Conservation (phyloP, 2,888 invertebrate genomes). For the Amphipyra berbera region DNA sequence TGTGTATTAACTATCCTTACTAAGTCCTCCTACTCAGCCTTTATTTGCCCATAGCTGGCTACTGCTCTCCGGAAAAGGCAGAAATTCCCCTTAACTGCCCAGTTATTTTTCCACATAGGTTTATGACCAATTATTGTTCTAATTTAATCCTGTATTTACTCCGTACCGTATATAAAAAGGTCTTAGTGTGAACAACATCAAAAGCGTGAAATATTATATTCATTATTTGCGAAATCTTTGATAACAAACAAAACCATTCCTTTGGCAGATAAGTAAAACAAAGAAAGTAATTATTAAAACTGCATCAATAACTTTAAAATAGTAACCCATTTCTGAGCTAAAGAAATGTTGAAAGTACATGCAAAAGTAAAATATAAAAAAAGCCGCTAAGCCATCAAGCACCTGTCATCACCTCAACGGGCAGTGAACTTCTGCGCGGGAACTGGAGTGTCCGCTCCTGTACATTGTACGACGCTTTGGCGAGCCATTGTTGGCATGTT, state of each 20-base stretch:
- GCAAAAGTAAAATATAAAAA: constrained; percentile 61
- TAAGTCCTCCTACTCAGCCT: too few relatives aligned
- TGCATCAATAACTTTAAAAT: constrained; percentile 5
- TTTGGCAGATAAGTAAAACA: not conserved
- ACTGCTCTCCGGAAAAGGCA: too few relatives aligned
- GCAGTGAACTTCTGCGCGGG: constrained; percentile 81
- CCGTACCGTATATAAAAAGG: too few relatives aligned
- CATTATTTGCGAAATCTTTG: too few relatives aligned
- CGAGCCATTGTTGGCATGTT: constrained; percentile 76
- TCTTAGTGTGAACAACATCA: constrained; percentile 5
- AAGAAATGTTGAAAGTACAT: constrained; percentile 38
- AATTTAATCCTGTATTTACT: not conserved
- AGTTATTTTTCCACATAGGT: too few relatives aligned
- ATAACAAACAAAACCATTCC: too few relatives aligned
- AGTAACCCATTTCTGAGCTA: constrained; percentile 15
- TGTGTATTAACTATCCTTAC: too few relatives aligned
- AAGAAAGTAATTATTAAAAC: not conserved
- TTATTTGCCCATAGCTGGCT: too few relatives aligned
- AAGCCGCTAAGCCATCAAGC: constrained; percentile 69
- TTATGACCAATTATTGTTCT: not conserved
- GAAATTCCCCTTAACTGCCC: too few relatives aligned
- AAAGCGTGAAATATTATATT: not conserved
- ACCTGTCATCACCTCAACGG: constrained; percentile 86
- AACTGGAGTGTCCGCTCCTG: constrained; percentile 64
- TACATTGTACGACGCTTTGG: constrained; percentile 64